These are phyloP conservation scores for Pseudolaguvia tuberculata DNA, from an alignment of 2,113 vertebrate species.

Conservation along the genomic window DNA sequence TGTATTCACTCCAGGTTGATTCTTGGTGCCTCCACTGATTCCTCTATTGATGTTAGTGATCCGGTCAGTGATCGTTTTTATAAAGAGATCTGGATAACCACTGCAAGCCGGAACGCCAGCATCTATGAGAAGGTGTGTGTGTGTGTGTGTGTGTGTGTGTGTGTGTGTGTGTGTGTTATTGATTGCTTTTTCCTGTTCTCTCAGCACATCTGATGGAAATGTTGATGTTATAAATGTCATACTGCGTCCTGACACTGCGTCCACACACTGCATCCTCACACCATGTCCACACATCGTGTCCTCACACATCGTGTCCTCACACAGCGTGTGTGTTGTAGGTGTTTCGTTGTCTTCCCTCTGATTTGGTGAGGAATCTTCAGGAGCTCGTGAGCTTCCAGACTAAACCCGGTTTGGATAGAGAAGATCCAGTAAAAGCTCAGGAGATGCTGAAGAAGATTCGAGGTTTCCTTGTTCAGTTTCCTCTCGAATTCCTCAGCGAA, in stretches of 20 bases:
- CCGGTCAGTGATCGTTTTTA: slow-evolving; percentile 93
- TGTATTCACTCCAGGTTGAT: slow-evolving; percentile 71
- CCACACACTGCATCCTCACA: too few relatives aligned
- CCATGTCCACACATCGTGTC: too few relatives aligned
- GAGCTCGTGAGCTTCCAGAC: slow-evolving; percentile 84
- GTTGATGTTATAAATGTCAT: neutral
- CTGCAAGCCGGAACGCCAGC: slow-evolving; percentile 86
- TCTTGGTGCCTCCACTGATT: slow-evolving; percentile 78
- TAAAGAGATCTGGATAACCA: slow-evolving; percentile 94
- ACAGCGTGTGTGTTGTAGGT: slow-evolving; percentile 71
- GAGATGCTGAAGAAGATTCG: slow-evolving; percentile 91
- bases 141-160: neutral
- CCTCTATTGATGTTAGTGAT: slow-evolving; percentile 78
- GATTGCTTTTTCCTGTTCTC: neutral
- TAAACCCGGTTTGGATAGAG: slow-evolving; percentile 74
- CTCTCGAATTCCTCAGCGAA: slow-evolving; percentile 90
- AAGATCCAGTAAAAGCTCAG: slow-evolving; percentile 74
- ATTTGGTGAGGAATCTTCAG: slow-evolving; percentile 82
- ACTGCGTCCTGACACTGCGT: too few relatives aligned
- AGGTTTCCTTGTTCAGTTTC: slow-evolving; percentile 95
- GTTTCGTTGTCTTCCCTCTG: slow-evolving; percentile 89
- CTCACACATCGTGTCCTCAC: too few relatives aligned
- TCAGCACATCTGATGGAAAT: neutral
- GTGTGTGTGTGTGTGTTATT: neutral
- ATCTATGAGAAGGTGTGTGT: slow-evolving; percentile 86